A percentile compares a stretch with the other conserved stretches of the same genome.
phyloP scores from a whole-genome alignment of 2,113 vertebrate genomes.

The Anhinga rufa region DNA sequence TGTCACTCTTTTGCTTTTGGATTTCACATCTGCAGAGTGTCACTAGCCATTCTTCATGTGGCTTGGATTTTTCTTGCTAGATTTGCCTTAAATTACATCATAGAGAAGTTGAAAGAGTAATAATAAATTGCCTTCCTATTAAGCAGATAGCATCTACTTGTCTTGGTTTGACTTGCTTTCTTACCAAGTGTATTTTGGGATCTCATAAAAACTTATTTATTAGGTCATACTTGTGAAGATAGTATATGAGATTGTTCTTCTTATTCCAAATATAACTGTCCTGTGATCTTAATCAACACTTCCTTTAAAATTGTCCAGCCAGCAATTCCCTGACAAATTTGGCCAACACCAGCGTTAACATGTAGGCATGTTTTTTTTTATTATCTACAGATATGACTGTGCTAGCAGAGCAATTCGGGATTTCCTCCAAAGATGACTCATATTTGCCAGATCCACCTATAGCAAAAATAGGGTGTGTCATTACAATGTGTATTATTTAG shows the following conservation, averaged over 20 bases:
- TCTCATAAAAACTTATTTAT: background rate
- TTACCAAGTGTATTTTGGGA: background rate
- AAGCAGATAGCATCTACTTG: background rate
- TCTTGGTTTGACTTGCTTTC: background rate
- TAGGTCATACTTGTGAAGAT: background rate
- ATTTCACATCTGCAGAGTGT: background rate
- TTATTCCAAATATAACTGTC: background rate
- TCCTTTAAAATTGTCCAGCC: background rate
- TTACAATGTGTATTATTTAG: background rate
- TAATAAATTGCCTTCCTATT: background rate
- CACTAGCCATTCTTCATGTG: background rate
- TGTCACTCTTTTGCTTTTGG: background rate
- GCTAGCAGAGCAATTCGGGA: background rate
- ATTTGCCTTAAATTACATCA: background rate
- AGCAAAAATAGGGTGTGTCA: background rate
- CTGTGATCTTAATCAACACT: background rate
- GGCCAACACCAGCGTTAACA: rapidly evolving
- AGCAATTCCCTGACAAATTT: background rate
- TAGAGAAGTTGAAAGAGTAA: background rate
- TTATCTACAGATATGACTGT: background rate
- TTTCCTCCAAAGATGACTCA: background rate
- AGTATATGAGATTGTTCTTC: background rate
- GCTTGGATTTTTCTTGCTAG: background rate
- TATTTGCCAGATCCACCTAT: background rate
- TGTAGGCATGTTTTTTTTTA: background rate